Percentiles rank a stretch among this genome's conserved stretches.
Evolutionary conservation across 2,888 invertebrate genomes (phyloP).

Genomic region (Orchestes rusci): DNA sequence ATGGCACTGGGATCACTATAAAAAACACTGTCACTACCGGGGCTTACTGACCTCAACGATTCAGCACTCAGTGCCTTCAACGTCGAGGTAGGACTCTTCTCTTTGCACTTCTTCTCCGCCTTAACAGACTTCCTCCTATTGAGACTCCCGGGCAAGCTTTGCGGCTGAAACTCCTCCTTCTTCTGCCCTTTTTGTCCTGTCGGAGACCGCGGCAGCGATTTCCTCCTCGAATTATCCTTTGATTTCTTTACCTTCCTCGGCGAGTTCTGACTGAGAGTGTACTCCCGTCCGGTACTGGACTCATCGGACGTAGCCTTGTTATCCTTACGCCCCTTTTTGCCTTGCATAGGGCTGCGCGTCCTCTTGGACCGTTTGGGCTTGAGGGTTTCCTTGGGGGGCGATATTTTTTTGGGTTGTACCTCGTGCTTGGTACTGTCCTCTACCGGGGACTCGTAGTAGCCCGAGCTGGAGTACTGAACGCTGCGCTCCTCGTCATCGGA

Average conservation of each 20-base stretch:
- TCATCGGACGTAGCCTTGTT: constrained; percentile 43
- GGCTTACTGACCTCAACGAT: constrained; percentile 80
- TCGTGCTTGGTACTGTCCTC: too few relatives aligned
- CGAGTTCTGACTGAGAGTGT: constrained; percentile 38
- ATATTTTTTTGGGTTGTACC: too few relatives aligned
- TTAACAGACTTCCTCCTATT: constrained; percentile 54
- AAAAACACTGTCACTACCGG: constrained; percentile 86
- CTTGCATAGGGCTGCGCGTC: constrained; percentile 41
- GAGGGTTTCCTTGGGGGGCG: constrained; percentile 33
- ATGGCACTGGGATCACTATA: constrained; percentile 65
- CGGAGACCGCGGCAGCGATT: constrained; percentile 56
- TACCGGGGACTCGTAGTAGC: constrained; percentile 67
- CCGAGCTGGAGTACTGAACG: constrained; percentile 65
- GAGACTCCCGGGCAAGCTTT: constrained; percentile 47
- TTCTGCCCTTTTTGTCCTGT: constrained; percentile 42
- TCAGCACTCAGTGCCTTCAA: constrained; percentile 80
- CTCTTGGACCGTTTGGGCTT: constrained; percentile 40
- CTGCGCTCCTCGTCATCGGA: constrained; percentile 52
- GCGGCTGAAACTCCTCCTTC: constrained; percentile 35
- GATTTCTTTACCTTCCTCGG: constrained; percentile 56
- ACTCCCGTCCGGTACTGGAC: constrained; percentile 36
- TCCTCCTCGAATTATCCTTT: constrained; percentile 60
- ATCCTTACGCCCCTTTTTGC: constrained; percentile 32
- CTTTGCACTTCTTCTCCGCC: constrained; percentile 26
- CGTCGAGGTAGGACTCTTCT: constrained; percentile 38